Conservation (phyloP, 2,888 invertebrate species). For the Chaetogeoica ovagalla region DNA sequence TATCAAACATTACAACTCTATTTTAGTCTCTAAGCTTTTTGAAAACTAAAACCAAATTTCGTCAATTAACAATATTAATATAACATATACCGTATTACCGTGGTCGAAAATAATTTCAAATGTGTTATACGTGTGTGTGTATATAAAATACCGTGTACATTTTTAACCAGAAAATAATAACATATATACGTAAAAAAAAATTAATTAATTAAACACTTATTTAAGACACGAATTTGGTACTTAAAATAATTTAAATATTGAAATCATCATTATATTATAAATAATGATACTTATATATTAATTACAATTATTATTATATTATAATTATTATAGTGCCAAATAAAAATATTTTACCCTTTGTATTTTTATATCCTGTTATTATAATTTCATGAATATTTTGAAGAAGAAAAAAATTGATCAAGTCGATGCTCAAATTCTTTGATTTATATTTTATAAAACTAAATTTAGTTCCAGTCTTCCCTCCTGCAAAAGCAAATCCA, state of each 20-base stretch:
- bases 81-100: background rate
- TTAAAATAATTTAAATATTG: slow-evolving; percentile 19
- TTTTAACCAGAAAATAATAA: slow-evolving; percentile 18
- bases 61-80: slow-evolving; percentile 29
- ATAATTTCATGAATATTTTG: slow-evolving; percentile 48
- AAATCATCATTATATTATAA: slow-evolving; percentile 37
- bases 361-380: slow-evolving; percentile 52
- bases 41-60: slow-evolving; percentile 41
- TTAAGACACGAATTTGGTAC: slow-evolving; percentile 39
- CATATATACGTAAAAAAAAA: slow-evolving; percentile 39
- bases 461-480: slow-evolving; percentile 50
- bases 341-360: slow-evolving; percentile 52
- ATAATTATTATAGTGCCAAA: slow-evolving; percentile 45
- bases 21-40: slow-evolving; percentile 39
- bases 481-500: slow-evolving; percentile 1
- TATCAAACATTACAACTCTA: slow-evolving; percentile 27
- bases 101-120: slow-evolving; percentile 23
- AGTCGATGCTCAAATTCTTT: slow-evolving; percentile 53
- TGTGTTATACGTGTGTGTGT: background rate
- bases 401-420: slow-evolving; percentile 21
- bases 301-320: slow-evolving; percentile 2
- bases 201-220: slow-evolving; percentile 5
- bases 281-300: slow-evolving; percentile 12
- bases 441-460: slow-evolving; percentile 39
- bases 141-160: slow-evolving; percentile 27